Percentiles rank a stretch among this genome's conserved stretches.
Conservation (phyloP, 2,888 invertebrate genomes). For the Lathronympha strigana region DNA sequence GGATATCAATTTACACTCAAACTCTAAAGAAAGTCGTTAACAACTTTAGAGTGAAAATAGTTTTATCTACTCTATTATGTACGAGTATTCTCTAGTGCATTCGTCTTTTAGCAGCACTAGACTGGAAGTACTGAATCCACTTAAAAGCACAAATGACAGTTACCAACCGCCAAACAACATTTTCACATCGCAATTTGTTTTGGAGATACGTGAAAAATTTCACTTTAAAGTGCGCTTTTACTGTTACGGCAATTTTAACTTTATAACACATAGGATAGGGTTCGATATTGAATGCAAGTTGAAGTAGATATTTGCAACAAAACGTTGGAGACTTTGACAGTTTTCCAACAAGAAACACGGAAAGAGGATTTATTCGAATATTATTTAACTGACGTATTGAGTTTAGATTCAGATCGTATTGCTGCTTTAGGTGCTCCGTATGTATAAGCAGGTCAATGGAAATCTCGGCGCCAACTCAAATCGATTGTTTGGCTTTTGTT, state of each 20-base stretch:
- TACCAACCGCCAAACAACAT: conserved; percentile 59
- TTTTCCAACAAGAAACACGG: conserved; percentile 34
- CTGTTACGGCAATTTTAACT: conserved; percentile 43
- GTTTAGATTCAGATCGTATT: not conserved
- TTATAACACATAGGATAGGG: conserved; percentile 34
- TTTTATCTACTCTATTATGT: conserved; percentile 18
- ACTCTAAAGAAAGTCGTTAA: conserved; percentile 1
- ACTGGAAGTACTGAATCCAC: conserved; percentile 39
- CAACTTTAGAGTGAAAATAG: conserved; percentile 5
- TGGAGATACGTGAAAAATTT: conserved; percentile 59
- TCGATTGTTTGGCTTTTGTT: too few relatives aligned
- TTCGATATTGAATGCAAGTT: not conserved
- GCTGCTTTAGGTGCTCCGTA: too few relatives aligned
- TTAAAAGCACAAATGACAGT: conserved; percentile 49
- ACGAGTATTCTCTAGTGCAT: not conserved
- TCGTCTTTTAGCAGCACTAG: conserved; percentile 25
- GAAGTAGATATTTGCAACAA: conserved; percentile 32
- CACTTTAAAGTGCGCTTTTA: conserved; percentile 36
- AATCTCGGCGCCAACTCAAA: too few relatives aligned
- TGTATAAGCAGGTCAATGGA: too few relatives aligned
- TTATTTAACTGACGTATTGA: not conserved
- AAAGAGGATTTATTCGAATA: conserved; percentile 1
- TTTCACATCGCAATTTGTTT: conserved; percentile 63
- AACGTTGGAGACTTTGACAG: conserved; percentile 31
- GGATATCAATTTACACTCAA: conserved; percentile 1